These are phyloP conservation scores for Corbicula japonica DNA, from an alignment of 2,888 invertebrate species.

Conservation along the genomic window DNA sequence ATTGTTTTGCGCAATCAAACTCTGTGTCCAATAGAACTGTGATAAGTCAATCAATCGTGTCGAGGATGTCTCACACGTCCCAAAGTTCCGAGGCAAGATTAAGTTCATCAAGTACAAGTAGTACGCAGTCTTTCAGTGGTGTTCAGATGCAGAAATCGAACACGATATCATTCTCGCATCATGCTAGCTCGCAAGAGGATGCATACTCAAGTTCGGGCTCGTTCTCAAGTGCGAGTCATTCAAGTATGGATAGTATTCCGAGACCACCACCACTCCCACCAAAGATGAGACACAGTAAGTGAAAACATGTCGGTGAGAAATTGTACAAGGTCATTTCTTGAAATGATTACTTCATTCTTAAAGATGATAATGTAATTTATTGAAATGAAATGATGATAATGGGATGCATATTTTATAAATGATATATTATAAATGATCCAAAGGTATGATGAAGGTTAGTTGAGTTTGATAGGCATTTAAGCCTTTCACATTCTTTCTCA, in stretches of 20 bases:
- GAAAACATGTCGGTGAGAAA: too few relatives aligned
- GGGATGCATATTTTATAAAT: too few relatives aligned
- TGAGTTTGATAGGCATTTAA: too few relatives aligned
- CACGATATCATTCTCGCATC: slow-evolving; percentile 73
- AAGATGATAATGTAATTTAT: too few relatives aligned
- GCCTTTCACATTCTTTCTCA: too few relatives aligned
- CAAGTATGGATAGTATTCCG: slow-evolving; percentile 81
- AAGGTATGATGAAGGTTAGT: too few relatives aligned
- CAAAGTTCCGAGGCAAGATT: slow-evolving; percentile 70
- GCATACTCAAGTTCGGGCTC: slow-evolving; percentile 82
- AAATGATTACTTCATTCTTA: too few relatives aligned
- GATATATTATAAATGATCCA: too few relatives aligned
- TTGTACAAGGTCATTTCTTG: too few relatives aligned
- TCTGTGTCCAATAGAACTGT: slow-evolving; percentile 61
- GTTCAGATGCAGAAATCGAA: slow-evolving; percentile 73
- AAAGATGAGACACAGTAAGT: slow-evolving; percentile 98
- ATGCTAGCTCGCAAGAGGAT: slow-evolving; percentile 81
- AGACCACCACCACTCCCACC: slow-evolving; percentile 93
- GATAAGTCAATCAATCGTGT: slow-evolving; percentile 70
- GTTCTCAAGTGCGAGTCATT: slow-evolving; percentile 81
- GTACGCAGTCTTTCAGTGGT: slow-evolving; percentile 73
- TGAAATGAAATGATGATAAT: too few relatives aligned
- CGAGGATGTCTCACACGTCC: slow-evolving; percentile 57
- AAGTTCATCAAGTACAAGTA: slow-evolving; percentile 74
- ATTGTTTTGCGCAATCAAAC: slow-evolving; percentile 43